Percentiles rank a stretch among this genome's conserved stretches.
Conservation (phyloP, 53 echinoderm and acorn worm genomes). For the Echinarachnius parma region DNA sequence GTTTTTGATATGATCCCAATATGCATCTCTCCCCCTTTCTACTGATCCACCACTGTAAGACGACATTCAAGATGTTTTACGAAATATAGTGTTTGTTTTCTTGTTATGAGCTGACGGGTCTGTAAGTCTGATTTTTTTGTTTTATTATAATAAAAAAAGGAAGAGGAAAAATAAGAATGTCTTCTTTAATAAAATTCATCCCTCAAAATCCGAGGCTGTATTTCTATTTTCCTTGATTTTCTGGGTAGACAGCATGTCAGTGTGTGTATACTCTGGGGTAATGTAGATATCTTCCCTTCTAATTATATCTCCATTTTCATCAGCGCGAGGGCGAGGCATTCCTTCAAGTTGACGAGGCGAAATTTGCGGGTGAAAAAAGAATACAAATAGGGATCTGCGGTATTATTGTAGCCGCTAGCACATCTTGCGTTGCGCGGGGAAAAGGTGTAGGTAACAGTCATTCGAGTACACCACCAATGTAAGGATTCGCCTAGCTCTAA, state of each 20-base stretch:
- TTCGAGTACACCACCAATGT: constrained; percentile 38
- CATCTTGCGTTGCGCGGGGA: constrained; percentile 38
- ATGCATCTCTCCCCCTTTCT: too few relatives aligned
- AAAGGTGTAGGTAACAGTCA: constrained; percentile 44
- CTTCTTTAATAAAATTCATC: too few relatives aligned
- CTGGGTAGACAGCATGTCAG: constrained; percentile 25
- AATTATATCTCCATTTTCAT: constrained; percentile 50
- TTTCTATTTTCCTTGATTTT: too few relatives aligned
- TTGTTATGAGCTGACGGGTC: too few relatives aligned
- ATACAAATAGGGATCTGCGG: background rate
- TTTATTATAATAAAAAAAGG: too few relatives aligned
- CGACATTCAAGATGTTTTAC: too few relatives aligned
- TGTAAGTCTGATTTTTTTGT: too few relatives aligned
- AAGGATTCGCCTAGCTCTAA: constrained; percentile 41
- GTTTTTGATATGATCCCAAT: too few relatives aligned
- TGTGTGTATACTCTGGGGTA: constrained; percentile 19
- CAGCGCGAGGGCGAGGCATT: constrained; percentile 27
- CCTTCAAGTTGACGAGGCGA: constrained; percentile 50
- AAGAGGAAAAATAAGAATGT: too few relatives aligned
- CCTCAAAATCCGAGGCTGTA: too few relatives aligned
- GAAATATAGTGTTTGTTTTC: too few relatives aligned
- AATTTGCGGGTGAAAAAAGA: constrained; percentile 20
- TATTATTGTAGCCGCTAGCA: constrained; percentile 44
- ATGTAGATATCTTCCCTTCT: constrained; percentile 28
- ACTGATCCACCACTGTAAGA: too few relatives aligned